These are phyloP conservation scores for Pipa parva DNA, from an alignment of 2,113 vertebrate species.

Conservation along the genomic window DNA sequence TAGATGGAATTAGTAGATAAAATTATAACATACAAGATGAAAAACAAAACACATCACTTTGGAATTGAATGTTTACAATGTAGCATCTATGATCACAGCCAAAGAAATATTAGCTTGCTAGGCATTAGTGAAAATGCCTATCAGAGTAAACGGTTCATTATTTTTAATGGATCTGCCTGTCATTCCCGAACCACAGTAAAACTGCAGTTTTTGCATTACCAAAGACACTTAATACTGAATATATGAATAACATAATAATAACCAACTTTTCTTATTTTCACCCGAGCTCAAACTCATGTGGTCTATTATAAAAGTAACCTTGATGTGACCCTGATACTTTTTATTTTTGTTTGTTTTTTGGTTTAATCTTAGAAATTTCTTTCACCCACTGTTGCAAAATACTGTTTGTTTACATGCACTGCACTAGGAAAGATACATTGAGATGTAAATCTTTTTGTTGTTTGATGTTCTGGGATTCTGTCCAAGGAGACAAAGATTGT, in stretches of 20 bases:
- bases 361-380: not conserved
- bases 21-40: too few relatives aligned
- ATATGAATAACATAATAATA: conserved; percentile 21
- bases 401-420: not conserved
- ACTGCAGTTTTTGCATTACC: conserved; percentile 3
- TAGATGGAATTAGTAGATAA: too few relatives aligned
- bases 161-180: conserved; percentile 16
- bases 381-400: not conserved
- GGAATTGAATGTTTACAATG: not conserved
- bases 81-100: not conserved
- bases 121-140: conserved; percentile 17
- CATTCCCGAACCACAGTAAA: not conserved
- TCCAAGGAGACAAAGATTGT: conserved; percentile 21
- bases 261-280: not conserved
- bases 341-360: conserved; percentile 7
- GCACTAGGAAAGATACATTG: conserved; percentile 7
- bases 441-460: conserved; percentile 22
- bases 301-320: not conserved
- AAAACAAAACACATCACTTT: too few relatives aligned
- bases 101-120: conserved; percentile 1
- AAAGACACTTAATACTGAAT: conserved; percentile 1
- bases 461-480: conserved; percentile 27
- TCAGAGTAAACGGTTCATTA: conserved; percentile 26
- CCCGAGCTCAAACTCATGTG: not conserved
- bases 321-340: conserved; percentile 13